These are phyloP conservation scores for Megalurothrips usitatus DNA, from an alignment of 2,888 invertebrate species.

Conservation along the genomic window DNA sequence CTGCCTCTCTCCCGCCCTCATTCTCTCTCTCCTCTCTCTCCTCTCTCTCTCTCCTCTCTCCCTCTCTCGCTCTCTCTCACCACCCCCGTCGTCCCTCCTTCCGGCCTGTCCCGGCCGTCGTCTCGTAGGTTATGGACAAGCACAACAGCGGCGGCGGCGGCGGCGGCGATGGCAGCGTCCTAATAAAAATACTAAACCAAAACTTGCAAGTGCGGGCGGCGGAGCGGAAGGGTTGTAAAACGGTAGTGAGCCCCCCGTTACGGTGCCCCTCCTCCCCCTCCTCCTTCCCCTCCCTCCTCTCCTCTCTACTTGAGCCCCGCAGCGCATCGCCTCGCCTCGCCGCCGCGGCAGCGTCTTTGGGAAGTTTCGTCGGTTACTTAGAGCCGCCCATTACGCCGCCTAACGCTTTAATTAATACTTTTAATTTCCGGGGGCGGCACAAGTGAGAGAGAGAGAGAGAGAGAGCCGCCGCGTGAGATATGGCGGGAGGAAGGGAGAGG, in stretches of 20 bases:
- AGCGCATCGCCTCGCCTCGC: not conserved
- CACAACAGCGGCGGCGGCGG: too few species aligned
- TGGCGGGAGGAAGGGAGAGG: too few species aligned
- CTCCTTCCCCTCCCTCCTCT: too few species aligned
- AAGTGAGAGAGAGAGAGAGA: too few species aligned
- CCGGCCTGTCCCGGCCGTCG: not conserved
- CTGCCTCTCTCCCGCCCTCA: not conserved
- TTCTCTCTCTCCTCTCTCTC: not conserved
- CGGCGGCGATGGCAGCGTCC: not conserved
- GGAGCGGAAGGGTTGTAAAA: not conserved
- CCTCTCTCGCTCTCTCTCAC: not conserved
- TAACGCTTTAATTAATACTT: slow-evolving; percentile 27
- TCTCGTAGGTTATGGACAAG: slow-evolving; percentile 27
- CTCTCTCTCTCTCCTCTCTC: slow-evolving; percentile 6
- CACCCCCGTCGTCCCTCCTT: slow-evolving; percentile 13
- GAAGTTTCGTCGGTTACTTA: slow-evolving; percentile 22
- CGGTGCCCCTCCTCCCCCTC: too few species aligned
- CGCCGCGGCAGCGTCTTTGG: not conserved
- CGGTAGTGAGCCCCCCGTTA: not conserved
- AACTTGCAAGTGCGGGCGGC: not conserved
- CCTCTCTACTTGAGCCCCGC: not conserved
- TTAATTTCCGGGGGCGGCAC: slow-evolving; percentile 11
- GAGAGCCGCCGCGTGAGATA: too few species aligned
- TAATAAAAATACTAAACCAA: slow-evolving; percentile 1
- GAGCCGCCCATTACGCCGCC: slow-evolving; percentile 16